Conservation (phyloP, 2,797 vertebrate genomes). For the Tamandua tetradactyla region DNA sequence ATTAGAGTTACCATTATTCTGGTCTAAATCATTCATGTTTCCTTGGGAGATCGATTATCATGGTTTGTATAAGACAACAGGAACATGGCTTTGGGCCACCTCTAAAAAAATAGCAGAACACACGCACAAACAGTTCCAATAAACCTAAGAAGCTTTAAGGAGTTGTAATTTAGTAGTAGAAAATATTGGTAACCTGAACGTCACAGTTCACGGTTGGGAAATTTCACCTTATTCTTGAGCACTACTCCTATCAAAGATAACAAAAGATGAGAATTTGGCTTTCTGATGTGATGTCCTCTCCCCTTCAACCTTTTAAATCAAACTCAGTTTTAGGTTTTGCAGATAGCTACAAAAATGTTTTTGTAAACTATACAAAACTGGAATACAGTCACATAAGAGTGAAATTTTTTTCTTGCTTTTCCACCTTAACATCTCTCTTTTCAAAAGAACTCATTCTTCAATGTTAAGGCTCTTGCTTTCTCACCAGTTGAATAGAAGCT, state of each 20-base stretch:
- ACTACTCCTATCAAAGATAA: not conserved
- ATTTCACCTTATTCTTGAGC: not conserved
- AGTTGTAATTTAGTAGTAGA: not conserved
- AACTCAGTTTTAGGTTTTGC: not conserved
- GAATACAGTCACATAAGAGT: not conserved
- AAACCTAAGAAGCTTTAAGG: not conserved
- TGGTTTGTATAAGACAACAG: not conserved
- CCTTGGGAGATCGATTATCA: not conserved
- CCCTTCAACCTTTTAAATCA: not conserved
- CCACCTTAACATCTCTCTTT: too few relatives aligned
- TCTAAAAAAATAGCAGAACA: not conserved
- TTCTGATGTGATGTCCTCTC: not conserved
- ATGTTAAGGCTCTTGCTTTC: conserved; percentile 23
- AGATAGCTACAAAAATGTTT: not conserved
- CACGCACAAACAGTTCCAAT: not conserved
- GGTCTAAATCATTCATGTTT: not conserved
- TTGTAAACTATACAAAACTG: not conserved
- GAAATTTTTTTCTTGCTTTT: not conserved
- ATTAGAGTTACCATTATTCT: not conserved
- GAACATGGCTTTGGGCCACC: not conserved
- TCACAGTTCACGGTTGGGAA: not conserved
- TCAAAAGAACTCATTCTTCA: not conserved
- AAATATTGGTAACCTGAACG: not conserved
- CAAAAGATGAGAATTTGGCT: conserved; percentile 3
- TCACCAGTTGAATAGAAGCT: not conserved